Evolutionary conservation across 2,888 invertebrate species (phyloP).

Genomic region (Acronicta psi): DNA sequence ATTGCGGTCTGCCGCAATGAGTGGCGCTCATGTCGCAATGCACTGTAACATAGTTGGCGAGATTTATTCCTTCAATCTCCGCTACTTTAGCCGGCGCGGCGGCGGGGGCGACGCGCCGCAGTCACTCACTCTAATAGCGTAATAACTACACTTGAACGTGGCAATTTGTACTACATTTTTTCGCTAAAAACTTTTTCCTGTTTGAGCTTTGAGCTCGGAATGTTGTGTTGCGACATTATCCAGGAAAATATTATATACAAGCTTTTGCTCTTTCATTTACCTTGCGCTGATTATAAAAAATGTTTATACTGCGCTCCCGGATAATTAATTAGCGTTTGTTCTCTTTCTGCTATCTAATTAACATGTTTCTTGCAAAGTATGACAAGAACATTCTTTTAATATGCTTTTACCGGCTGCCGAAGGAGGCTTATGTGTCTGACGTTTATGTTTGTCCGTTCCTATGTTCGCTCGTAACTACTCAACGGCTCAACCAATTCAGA

Average conservation of each 20-base stretch:
- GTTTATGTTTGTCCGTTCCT: no score
- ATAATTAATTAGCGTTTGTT: slow-evolving; percentile 31
- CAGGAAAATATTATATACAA: slow-evolving; percentile 56
- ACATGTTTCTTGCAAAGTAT: slow-evolving; percentile 19
- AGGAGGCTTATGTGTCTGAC: no score
- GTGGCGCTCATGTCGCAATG: slow-evolving; percentile 46
- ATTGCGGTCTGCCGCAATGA: slow-evolving; percentile 42
- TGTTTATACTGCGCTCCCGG: slow-evolving; percentile 23
- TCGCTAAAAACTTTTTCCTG: slow-evolving; percentile 72
- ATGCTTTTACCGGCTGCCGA: no score
- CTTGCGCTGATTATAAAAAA: slow-evolving; percentile 45
- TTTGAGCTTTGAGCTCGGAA: slow-evolving; percentile 62
- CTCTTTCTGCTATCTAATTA: slow-evolving; percentile 36
- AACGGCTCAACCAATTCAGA: no score
- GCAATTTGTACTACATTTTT: slow-evolving; percentile 77
- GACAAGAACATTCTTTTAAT: slow-evolving; percentile 19
- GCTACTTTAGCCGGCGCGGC: slow-evolving; percentile 61
- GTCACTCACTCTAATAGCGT: slow-evolving; percentile 78
- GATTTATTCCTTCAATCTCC: slow-evolving; percentile 77
- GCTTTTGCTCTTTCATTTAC: slow-evolving; percentile 47
- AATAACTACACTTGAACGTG: slow-evolving; percentile 80
- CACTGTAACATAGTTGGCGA: slow-evolving; percentile 64
- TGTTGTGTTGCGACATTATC: slow-evolving; percentile 64
- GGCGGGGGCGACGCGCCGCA: slow-evolving; percentile 58
- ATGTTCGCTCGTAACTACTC: no score